Evolutionary conservation across 2,797 vertebrate genomes (phyloP).

Genomic region (Chloroceryle inda): DNA sequence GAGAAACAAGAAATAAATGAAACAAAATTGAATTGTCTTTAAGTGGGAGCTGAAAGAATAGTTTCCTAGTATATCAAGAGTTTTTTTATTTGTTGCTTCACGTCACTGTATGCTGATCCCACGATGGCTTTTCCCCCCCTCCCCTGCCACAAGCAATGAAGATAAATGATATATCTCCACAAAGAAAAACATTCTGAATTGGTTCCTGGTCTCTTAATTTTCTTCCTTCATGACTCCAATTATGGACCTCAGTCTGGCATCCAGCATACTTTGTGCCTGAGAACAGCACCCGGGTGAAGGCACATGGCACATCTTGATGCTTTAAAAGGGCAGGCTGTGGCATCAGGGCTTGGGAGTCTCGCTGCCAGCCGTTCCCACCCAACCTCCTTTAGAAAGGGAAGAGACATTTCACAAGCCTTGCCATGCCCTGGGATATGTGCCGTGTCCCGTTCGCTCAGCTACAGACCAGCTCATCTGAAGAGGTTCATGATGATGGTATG

Average conservation of each 20-base stretch:
- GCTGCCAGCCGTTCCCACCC: constrained; percentile 42
- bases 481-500: background rate
- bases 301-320: background rate
- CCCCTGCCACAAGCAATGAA: constrained; percentile 20
- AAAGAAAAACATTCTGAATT: background rate
- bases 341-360: constrained; percentile 49
- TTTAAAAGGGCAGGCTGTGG: constrained; percentile 41
- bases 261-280: constrained; percentile 50
- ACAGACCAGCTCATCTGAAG: constrained; percentile 12
- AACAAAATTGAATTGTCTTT: constrained; percentile 12
- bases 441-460: background rate
- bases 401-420: background rate
- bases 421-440: constrained; percentile 41
- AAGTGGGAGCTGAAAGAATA: constrained; percentile 20
- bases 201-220: constrained; percentile 25
- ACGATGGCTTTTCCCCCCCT: background rate
- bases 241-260: background rate
- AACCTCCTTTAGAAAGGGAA: background rate
- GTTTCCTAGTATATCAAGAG: background rate
- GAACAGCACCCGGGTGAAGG: constrained; percentile 8
- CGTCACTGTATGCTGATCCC: background rate
- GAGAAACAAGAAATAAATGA: constrained; percentile 39
- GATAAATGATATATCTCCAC: background rate
- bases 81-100: constrained; percentile 40
- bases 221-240: constrained; percentile 12